phyloP scores from a whole-genome alignment of 35 echinoderm and acorn worm species.

The Anneissia japonica region DNA sequence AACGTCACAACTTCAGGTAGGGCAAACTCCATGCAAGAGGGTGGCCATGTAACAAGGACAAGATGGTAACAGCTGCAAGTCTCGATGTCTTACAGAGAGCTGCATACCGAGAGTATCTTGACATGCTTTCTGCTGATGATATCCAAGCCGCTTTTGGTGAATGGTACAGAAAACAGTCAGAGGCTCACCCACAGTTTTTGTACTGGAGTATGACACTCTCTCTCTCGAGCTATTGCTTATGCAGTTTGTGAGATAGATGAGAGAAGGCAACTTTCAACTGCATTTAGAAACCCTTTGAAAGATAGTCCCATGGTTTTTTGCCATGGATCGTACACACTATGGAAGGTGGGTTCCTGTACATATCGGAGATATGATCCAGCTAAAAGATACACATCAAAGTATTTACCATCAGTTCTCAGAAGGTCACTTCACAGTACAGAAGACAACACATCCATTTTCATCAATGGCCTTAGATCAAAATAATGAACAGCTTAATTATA shows the following conservation, averaged over 20 bases:
- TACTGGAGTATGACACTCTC: too few relatives aligned
- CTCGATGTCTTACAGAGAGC: too few relatives aligned
- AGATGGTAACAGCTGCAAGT: too few relatives aligned
- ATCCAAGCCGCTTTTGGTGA: too few relatives aligned
- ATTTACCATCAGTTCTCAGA: slow-evolving; percentile 4
- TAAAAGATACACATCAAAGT: slow-evolving; percentile 27
- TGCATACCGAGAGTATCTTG: too few relatives aligned
- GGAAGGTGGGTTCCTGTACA: slow-evolving; percentile 27
- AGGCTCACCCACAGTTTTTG: too few relatives aligned
- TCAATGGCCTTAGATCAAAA: slow-evolving; percentile 42
- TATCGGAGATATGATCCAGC: slow-evolving; percentile 22
- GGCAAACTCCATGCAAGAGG: background rate
- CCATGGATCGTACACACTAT: slow-evolving; percentile 53
- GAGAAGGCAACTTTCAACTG: slow-evolving; percentile 16
- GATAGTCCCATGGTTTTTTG: slow-evolving; percentile 43
- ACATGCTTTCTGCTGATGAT: too few relatives aligned
- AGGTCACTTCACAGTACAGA: slow-evolving; percentile 37
- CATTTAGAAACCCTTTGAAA: slow-evolving; percentile 25
- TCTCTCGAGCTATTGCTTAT: background rate
- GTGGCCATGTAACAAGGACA: too few relatives aligned
- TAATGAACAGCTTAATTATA: slow-evolving; percentile 55
- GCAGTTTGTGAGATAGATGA: slow-evolving; percentile 22
- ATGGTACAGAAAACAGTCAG: too few relatives aligned
- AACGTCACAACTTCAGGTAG: background rate
- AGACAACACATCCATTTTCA: slow-evolving; percentile 30